Evolutionary conservation across 2,888 invertebrate genomes (phyloP).

Genomic region (Onchidella celtica): DNA sequence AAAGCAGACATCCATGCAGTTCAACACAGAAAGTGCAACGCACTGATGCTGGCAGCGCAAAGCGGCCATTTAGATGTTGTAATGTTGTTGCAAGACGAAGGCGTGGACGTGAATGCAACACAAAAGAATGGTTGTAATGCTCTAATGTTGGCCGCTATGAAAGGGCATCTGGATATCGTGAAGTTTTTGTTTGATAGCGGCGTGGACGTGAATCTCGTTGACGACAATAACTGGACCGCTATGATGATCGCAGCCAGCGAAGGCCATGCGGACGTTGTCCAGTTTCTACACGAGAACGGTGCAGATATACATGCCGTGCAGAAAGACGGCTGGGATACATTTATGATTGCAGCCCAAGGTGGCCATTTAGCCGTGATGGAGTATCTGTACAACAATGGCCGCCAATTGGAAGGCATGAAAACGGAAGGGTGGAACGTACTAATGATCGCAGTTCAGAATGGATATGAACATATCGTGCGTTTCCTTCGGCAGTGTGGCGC

Average conservation of each 20-base stretch:
- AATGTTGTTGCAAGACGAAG: not conserved
- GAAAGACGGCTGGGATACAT: not conserved
- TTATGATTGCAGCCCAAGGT: not conserved
- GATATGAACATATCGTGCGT: not conserved
- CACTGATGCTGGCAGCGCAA: conserved; percentile 20
- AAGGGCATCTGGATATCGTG: not conserved
- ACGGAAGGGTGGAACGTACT: not conserved
- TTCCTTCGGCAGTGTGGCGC: not conserved
- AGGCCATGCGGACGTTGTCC: not conserved
- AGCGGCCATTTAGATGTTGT: conserved; percentile 11
- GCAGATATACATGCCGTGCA: not conserved
- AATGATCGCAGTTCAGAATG: conserved; percentile 18
- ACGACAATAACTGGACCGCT: not conserved
- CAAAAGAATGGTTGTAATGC: not conserved
- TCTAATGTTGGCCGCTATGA: conserved; percentile 7
- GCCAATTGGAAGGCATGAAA: not conserved
- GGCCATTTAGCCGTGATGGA: not conserved
- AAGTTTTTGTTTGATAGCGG: not conserved
- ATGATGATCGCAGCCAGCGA: not conserved
- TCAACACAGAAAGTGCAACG: not conserved
- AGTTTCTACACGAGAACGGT: not conserved
- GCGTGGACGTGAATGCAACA: not conserved
- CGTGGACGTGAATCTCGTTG: not conserved
- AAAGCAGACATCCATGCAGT: not conserved
- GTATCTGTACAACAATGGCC: not conserved